These are phyloP conservation scores for Sminthurides bifidus DNA, from an alignment of 1,140 invertebrate species.

Conservation along the genomic window DNA sequence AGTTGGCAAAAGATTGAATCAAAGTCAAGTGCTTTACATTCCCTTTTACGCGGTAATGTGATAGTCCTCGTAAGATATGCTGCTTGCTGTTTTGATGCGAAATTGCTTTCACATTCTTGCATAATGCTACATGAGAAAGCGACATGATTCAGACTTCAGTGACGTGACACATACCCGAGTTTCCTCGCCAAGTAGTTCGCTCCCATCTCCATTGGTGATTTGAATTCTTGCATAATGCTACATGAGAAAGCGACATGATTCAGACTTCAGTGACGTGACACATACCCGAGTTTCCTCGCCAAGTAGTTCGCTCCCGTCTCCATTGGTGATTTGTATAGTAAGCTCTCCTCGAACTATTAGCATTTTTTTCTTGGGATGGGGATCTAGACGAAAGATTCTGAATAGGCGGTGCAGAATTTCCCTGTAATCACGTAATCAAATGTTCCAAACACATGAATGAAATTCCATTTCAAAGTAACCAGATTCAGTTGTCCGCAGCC, in stretches of 20 bases:
- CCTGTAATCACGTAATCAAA: neutral
- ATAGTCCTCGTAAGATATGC: too few species aligned
- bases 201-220: conserved; percentile 11
- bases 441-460: neutral
- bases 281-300: conserved; percentile 33
- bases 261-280: neutral
- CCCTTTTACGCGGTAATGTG: too few species aligned
- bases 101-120: neutral
- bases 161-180: conserved; percentile 7
- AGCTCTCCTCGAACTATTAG: conserved; percentile 28
- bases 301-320: conserved; percentile 28
- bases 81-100: neutral
- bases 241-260: neutral
- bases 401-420: conserved; percentile 27
- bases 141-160: neutral
- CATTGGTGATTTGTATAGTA: conserved; percentile 14
- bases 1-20: too few species aligned
- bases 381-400: conserved; percentile 26
- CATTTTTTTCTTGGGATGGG: conserved; percentile 20
- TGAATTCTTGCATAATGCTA: neutral
- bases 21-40: too few species aligned
- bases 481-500: neutral
- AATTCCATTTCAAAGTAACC: neutral
- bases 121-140: neutral
- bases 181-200: conserved; percentile 34